Base-by-base conservation (phyloP, 2,888 invertebrate species). In the Heliconius ismenius region DNA sequence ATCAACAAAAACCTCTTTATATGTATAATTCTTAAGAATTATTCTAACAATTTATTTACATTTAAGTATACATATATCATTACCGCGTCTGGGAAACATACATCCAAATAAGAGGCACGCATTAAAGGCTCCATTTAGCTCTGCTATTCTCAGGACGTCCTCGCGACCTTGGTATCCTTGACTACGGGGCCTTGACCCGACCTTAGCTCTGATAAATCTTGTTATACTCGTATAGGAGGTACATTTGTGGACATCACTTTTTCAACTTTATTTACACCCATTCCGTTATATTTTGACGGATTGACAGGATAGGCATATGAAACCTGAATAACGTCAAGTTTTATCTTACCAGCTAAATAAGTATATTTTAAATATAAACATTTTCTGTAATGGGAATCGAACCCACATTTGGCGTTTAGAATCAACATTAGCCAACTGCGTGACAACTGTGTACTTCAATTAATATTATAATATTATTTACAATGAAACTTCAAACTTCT, bases 141-240 rank as follows among this genome's bases (percentile, higher is more conserved):
- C 58, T 1, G 32, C 13, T 24, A 60, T 67, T 68, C 26, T 69
- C 28, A 75, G 75, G 69, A 75, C 69, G 69, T 69, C 75, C 15
- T 26, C 6, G 28, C 43, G 68, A 62, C 69, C 75, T 69, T 69
- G 75, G 32, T 62, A 69, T 49, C 68, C 69, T 74, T 43, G 67
- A 67, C 74, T 39, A 18, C 24, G 28, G 62, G 49, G 49, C 49
- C 43, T 69, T 32, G 62, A 75, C 68, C 26, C 69, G 69, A 32
- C 58, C 58, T 54, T 15, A 28, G 49, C 10, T 32, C 28, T 49
- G 36, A 70, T 58, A 70, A 36, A 58, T 58, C 32, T 58, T 58
- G 32, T 36, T 21, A 36, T 24, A 21, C 39, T 49, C 15, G 43
- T 43, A 43, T 7, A 32, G 15, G 18, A 43, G 43, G 32, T 70